Evolutionary conservation across 2,888 invertebrate species (phyloP).

Genomic region (Amblyjoppa proteus): DNA sequence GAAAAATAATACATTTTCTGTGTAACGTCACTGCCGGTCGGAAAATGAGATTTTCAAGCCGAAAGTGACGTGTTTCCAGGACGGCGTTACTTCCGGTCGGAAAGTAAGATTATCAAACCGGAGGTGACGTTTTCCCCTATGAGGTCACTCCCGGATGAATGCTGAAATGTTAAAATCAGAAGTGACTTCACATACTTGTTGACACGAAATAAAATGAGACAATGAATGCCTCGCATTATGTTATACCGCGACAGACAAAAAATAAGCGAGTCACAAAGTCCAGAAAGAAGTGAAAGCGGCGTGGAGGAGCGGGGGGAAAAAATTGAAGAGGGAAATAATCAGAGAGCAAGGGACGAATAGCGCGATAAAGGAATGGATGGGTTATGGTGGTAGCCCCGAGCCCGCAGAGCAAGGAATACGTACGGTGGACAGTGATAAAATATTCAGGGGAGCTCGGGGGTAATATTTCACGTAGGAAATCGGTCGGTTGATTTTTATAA

Average conservation of each 20-base stretch:
- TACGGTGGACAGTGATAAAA: slow-evolving; percentile 84
- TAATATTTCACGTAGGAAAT: slow-evolving; percentile 85
- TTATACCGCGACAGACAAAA: slow-evolving; percentile 44
- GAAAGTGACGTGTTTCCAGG: too few relatives aligned
- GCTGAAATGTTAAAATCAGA: background rate
- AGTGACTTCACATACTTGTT: background rate
- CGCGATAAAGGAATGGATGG: slow-evolving; percentile 54
- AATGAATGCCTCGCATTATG: slow-evolving; percentile 42
- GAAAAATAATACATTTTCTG: too few relatives aligned
- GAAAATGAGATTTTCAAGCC: background rate
- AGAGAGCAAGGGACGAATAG: slow-evolving; percentile 55
- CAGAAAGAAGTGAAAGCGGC: slow-evolving; percentile 37
- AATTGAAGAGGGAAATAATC: slow-evolving; percentile 66
- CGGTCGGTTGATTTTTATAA: slow-evolving; percentile 85
- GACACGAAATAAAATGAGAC: slow-evolving; percentile 30
- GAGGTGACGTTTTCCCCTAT: too few relatives aligned
- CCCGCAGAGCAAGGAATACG: slow-evolving; percentile 63
- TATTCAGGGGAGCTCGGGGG: slow-evolving; percentile 83
- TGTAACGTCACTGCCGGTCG: background rate
- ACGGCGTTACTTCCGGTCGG: too few relatives aligned
- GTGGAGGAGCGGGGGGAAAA: slow-evolving; percentile 56
- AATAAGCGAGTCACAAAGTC: slow-evolving; percentile 54
- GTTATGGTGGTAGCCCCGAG: slow-evolving; percentile 56
- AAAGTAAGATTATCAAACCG: too few relatives aligned
- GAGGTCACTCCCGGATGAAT: background rate